Evolutionary conservation across 2,888 invertebrate species (phyloP), one percentile per base, ranked within the genome.

Genomic region (Meandrusa payeni): DNA sequence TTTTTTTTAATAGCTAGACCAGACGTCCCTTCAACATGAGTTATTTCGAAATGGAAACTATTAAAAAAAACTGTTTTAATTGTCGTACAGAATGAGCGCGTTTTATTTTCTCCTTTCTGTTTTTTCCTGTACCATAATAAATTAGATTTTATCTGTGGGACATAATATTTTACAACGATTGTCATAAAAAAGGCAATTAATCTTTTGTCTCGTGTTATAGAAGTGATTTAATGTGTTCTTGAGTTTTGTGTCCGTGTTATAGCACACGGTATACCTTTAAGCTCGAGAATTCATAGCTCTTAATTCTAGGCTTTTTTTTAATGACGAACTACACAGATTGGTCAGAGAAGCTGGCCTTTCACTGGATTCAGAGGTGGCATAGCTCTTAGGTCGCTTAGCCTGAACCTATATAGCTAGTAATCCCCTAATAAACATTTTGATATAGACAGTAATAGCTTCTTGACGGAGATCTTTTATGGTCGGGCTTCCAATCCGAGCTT

Each of bases 11-110:
- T 78, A 61, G 70, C 59, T 70, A 60, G 59, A 61, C 60, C 60
- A 57, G 54, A 43, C 56, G 56, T 52, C 54, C 37, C 50, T 62
- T 61, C 52, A 40, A 58, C 55, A 59, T 50, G 52, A 50, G 65
- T 62, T 73, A 72, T 71, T 72, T 76, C 74, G 60, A 66, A 70
- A 69, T 65, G 58, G 32, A 59, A 65, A 69, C 68, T 57, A 51
- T 46, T 52, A 55, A 52, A 52, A 51, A 52, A 51, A 50, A 51
- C 46, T 44, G 40, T 43, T 47, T 49, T 43, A 48, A 49, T 55
- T 49, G 53, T 54, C 49, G 51, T 53, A 50, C 37, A 27, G 32
- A 39, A 9, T 10, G 22, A 10, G 27, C 7, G 4, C 23, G 17
- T 29, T 40, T 36, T 20, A 34, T 33, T 36, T 7, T 10, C 15